Percentiles rank a stretch among this genome's conserved stretches.
Conservation (phyloP, 53 echinoderm and acorn worm genomes). For the Echinometra lucunter region DNA sequence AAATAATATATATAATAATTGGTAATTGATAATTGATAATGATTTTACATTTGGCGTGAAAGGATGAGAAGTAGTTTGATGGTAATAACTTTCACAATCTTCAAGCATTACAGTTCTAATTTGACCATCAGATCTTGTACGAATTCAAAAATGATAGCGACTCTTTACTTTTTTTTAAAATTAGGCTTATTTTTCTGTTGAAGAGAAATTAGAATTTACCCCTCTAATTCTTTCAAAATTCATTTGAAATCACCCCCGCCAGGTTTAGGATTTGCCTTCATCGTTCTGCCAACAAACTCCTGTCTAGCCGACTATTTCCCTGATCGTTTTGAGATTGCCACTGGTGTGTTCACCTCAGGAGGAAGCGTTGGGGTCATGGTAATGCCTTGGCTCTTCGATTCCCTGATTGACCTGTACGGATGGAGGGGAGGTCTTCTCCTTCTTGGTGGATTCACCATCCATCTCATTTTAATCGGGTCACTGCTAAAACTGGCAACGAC, state of each 20-base stretch:
- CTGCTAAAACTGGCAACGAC: not conserved
- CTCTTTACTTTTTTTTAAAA: too few species aligned
- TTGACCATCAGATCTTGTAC: too few species aligned
- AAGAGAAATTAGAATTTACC: too few species aligned
- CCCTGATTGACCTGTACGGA: not conserved
- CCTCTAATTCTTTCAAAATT: not conserved
- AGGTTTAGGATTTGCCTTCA: not conserved
- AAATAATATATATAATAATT: too few species aligned
- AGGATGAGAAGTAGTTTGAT: too few species aligned
- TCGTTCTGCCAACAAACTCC: not conserved
- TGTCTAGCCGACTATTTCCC: constrained; percentile 9
- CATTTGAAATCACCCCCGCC: not conserved
- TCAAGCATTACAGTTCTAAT: too few species aligned
- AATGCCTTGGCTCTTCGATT: not conserved
- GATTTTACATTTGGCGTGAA: too few species aligned
- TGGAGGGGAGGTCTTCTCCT: constrained; percentile 25
- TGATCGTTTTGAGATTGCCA: constrained; percentile 16
- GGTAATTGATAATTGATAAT: too few species aligned
- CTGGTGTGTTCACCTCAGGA: constrained; percentile 17
- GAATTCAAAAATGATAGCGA: too few species aligned
- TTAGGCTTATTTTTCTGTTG: too few species aligned
- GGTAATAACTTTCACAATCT: too few species aligned
- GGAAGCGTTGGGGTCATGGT: constrained; percentile 39
- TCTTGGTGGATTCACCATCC: not conserved
- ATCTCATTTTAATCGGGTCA: not conserved